phyloP scores from a whole-genome alignment of 2,888 invertebrate genomes.

The Scaptomyza caliginosa region DNA sequence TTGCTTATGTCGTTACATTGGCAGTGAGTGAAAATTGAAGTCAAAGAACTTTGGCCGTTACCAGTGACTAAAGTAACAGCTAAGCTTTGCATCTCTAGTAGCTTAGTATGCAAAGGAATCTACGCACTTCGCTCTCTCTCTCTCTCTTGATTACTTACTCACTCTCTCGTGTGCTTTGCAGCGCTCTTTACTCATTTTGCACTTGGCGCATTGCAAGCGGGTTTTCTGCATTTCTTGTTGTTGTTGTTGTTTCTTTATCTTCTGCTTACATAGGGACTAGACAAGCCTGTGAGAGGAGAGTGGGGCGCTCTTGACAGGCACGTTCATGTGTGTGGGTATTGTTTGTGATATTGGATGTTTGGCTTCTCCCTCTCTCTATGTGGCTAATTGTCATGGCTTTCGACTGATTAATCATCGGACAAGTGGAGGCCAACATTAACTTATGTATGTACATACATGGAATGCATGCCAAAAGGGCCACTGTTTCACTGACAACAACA shows the following conservation, averaged over 20 bases:
- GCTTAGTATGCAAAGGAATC: slow-evolving; percentile 24
- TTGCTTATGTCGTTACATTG: slow-evolving; percentile 3
- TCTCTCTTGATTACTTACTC: not conserved
- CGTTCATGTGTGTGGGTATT: slow-evolving; percentile 34
- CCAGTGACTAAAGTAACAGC: not conserved
- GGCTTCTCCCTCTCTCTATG: not conserved
- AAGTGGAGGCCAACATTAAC: slow-evolving; percentile 45
- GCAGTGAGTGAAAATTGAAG: not conserved
- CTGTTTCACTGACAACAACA: slow-evolving; percentile 28
- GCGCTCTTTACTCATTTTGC: slow-evolving; percentile 17
- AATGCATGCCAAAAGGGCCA: slow-evolving; percentile 54
- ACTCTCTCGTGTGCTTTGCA: slow-evolving; percentile 21
- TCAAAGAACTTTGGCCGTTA: not conserved
- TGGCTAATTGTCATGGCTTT: slow-evolving; percentile 34
- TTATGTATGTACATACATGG: slow-evolving; percentile 24
- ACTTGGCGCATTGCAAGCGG: slow-evolving; percentile 36
- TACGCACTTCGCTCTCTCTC: slow-evolving; percentile 1
- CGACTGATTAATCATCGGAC: slow-evolving; percentile 56
- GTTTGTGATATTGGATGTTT: slow-evolving; percentile 20
- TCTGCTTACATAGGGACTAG: slow-evolving; percentile 4
- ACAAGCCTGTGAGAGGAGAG: not conserved
- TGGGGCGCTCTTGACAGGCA: slow-evolving; percentile 19
- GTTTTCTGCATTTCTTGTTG: slow-evolving; percentile 16
- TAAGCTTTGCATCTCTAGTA: slow-evolving; percentile 12
- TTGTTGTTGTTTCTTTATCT: not conserved